Conservation (phyloP, 2,888 invertebrate species). For the Nemapogon koenigi region DNA sequence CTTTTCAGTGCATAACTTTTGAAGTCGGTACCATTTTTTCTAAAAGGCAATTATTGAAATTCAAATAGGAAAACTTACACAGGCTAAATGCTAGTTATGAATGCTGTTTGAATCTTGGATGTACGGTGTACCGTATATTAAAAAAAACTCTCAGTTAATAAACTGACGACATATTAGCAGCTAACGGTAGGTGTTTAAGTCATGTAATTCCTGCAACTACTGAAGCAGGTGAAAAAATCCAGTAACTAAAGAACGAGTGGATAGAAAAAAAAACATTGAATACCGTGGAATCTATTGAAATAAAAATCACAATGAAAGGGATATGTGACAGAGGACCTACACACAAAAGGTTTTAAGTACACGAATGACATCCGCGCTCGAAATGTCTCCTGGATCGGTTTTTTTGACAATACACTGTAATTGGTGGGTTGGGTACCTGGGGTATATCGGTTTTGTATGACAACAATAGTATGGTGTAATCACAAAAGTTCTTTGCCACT, state of each 20-base stretch:
- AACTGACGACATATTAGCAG: too few relatives aligned
- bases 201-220: too few relatives aligned
- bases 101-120: too few relatives aligned
- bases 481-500: slow-evolving; percentile 31
- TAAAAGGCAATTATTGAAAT: too few relatives aligned
- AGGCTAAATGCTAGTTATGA: too few relatives aligned
- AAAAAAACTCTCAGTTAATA: too few relatives aligned
- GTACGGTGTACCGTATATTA: too few relatives aligned
- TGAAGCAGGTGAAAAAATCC: not conserved
- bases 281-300: slow-evolving; percentile 41
- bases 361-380: slow-evolving; percentile 50
- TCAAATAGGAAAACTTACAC: too few relatives aligned
- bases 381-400: slow-evolving; percentile 56
- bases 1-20: too few relatives aligned
- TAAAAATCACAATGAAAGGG: slow-evolving; percentile 52
- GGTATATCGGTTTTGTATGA: slow-evolving; percentile 45
- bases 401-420: slow-evolving; percentile 50
- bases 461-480: slow-evolving; percentile 40
- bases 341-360: slow-evolving; percentile 49
- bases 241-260: slow-evolving; percentile 25
- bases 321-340: slow-evolving; percentile 59
- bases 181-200: too few relatives aligned
- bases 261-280: slow-evolving; percentile 30
- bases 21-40: too few relatives aligned
- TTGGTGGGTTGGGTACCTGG: slow-evolving; percentile 66